A percentile compares a stretch with the other conserved stretches of the same genome.
Evolutionary conservation across 2,888 invertebrate species (phyloP).

Genomic region (Pinctada fucata): DNA sequence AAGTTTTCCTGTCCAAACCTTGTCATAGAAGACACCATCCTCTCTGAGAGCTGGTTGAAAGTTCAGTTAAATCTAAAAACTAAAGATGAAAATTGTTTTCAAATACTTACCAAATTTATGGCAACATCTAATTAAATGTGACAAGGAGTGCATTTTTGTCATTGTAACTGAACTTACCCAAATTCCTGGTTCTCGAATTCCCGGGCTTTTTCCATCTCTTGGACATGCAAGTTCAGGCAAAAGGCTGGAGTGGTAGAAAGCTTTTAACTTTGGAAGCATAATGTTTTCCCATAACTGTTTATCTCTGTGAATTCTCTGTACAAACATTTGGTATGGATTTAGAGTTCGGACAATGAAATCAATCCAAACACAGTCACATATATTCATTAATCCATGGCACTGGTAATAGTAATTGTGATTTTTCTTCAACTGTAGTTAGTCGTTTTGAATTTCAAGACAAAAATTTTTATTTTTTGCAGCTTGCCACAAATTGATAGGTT

Average conservation of each 20-base stretch:
- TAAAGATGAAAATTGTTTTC: too few species aligned
- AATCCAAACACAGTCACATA: slow-evolving; percentile 31
- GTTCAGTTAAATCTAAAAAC: too few species aligned
- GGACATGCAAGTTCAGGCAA: slow-evolving; percentile 21
- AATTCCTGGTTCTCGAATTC: too few species aligned
- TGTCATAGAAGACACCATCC: too few species aligned
- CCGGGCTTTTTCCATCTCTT: too few species aligned
- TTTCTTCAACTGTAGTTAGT: slow-evolving; percentile 24
- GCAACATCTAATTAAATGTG: too few species aligned
- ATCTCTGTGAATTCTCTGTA: slow-evolving; percentile 22
- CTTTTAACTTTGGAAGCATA: slow-evolving; percentile 24
- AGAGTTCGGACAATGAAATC: slow-evolving; percentile 34
- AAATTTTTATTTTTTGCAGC: slow-evolving; percentile 27
- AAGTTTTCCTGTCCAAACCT: too few species aligned
- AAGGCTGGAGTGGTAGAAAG: slow-evolving; percentile 21
- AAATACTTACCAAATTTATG: too few species aligned
- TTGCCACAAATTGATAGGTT: slow-evolving; percentile 22
- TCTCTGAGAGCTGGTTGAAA: too few species aligned
- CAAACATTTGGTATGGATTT: slow-evolving; percentile 32
- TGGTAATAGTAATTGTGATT: slow-evolving; percentile 35
- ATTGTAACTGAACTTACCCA: too few species aligned
- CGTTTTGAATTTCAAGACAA: slow-evolving; percentile 25
- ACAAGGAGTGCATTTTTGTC: too few species aligned
- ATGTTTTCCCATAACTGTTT: slow-evolving; percentile 6
- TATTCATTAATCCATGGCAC: slow-evolving; percentile 30